These are phyloP conservation scores for Alces alces DNA, from an alignment of 2,113 vertebrate species.

Conservation along the genomic window DNA sequence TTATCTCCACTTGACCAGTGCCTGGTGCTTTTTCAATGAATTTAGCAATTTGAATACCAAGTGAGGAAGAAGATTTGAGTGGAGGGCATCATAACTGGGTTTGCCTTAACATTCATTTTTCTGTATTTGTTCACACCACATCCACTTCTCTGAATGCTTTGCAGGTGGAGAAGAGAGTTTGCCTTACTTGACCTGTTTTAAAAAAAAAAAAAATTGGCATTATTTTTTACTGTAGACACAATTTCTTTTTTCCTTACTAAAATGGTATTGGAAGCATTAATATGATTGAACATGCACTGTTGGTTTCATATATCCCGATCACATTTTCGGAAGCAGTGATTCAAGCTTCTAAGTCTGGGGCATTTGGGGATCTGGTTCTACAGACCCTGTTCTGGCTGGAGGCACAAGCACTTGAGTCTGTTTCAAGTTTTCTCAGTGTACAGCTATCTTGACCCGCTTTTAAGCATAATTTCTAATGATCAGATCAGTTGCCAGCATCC, in stretches of 20 bases:
- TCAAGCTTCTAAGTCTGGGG: neutral
- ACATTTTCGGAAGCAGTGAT: neutral
- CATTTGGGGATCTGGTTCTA: neutral
- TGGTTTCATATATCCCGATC: neutral
- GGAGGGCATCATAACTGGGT: fast-evolving
- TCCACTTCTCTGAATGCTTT: neutral
- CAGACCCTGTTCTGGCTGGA: neutral
- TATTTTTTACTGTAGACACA: neutral
- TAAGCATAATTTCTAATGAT: neutral
- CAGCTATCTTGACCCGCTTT: neutral
- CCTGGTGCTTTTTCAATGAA: neutral
- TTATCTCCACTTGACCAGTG: fast-evolving
- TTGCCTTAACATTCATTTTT: neutral
- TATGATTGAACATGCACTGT: neutral
- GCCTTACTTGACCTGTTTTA: neutral
- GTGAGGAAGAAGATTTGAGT: neutral
- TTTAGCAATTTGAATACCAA: fast-evolving
- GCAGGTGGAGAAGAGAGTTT: neutral
- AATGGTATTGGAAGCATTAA: neutral
- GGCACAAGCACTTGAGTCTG: neutral
- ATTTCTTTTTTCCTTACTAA: neutral
- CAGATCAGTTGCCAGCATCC: neutral
- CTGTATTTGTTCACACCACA: fast-evolving
- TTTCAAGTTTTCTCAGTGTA: neutral
- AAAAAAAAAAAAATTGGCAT: neutral